Evolutionary conservation across 2,113 vertebrate species (phyloP).

Genomic region (Canis aureus): DNA sequence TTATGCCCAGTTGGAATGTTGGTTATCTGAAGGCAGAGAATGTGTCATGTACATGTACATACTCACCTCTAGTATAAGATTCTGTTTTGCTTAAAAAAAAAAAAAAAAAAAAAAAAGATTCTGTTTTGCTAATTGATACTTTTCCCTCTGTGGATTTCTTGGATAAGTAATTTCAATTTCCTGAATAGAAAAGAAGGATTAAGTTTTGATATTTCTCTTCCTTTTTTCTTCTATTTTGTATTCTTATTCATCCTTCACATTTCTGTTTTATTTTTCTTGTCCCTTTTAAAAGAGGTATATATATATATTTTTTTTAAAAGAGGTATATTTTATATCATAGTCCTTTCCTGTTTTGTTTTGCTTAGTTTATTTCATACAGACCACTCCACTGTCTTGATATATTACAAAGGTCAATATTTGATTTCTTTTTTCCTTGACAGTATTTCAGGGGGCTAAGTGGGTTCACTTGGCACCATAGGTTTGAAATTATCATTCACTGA

Average conservation of each 20-base stretch:
- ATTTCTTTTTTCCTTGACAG: background rate
- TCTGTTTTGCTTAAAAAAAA: background rate
- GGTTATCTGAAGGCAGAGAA: background rate
- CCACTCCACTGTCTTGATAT: background rate
- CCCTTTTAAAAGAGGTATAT: background rate
- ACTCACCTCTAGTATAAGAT: background rate
- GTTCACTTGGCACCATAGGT: background rate
- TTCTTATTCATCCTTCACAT: background rate
- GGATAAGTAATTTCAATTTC: background rate
- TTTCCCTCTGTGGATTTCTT: background rate
- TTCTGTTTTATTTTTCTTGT: background rate
- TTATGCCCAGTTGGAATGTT: background rate
- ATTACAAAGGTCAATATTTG: background rate
- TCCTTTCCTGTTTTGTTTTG: background rate
- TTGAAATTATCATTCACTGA: background rate
- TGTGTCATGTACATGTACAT: accelerated
- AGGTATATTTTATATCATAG: background rate
- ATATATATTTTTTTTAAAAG: background rate
- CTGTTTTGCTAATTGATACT: background rate
- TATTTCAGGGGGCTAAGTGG: background rate
- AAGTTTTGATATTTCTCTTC: background rate
- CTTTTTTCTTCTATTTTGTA: background rate
- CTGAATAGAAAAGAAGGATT: background rate
- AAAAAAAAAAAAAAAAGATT: background rate
- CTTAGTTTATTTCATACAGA: background rate